Percentiles rank a stretch among this genome's conserved stretches.
Evolutionary conservation across 2,113 vertebrate species (phyloP).

Genomic region (Podarcis raffonei): DNA sequence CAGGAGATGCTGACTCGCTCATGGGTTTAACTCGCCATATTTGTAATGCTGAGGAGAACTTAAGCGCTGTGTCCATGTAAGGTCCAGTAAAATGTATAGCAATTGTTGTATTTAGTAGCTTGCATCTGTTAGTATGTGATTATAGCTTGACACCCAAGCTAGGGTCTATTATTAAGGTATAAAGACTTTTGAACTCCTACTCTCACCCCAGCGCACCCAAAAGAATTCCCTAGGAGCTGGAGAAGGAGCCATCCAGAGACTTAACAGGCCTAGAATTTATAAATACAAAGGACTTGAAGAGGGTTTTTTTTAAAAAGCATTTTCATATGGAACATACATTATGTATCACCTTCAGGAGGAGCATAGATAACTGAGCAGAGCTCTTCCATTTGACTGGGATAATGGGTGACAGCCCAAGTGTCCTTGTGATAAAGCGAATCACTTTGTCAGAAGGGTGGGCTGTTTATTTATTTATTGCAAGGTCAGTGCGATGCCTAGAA

Average conservation of each 20-base stretch:
- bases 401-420: slow-evolving; percentile 56
- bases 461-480: slow-evolving; percentile 46
- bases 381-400: slow-evolving; percentile 32
- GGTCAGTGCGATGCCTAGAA: slow-evolving; percentile 60
- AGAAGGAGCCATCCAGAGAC: slow-evolving; percentile 11
- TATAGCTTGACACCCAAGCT: slow-evolving; percentile 17
- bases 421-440: slow-evolving; percentile 61
- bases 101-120: background rate
- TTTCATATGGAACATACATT: slow-evolving; percentile 58
- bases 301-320: slow-evolving; percentile 43
- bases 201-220: background rate
- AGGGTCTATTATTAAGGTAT: background rate
- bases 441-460: slow-evolving; percentile 60
- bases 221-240: background rate
- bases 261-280: slow-evolving; percentile 22
- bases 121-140: background rate
- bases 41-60: too few species aligned
- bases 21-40: too few species aligned
- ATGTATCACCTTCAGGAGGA: slow-evolving; percentile 63
- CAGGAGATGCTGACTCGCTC: too few species aligned
- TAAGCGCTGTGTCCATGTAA: slow-evolving; percentile 8
- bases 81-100: background rate
- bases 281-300: slow-evolving; percentile 53
- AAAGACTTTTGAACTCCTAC: background rate
- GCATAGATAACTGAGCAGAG: slow-evolving; percentile 61